Percentiles rank a stretch among this genome's conserved stretches.
Evolutionary conservation across 1,140 invertebrate species (phyloP).

Genomic region (Caenorhabditis inopinata): DNA sequence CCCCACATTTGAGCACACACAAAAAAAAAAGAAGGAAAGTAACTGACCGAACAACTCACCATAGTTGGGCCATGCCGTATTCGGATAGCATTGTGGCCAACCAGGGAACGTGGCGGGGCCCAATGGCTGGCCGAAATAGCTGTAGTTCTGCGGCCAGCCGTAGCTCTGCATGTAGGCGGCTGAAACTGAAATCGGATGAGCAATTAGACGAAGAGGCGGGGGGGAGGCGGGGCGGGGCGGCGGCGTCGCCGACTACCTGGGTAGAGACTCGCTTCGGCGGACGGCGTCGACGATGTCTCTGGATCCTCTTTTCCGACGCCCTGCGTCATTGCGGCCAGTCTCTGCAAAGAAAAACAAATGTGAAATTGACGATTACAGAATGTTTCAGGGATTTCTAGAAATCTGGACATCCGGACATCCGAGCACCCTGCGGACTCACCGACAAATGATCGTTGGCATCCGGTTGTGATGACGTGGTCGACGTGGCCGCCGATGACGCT

Average conservation of each 20-base stretch:
- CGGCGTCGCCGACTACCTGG: conserved; percentile 30
- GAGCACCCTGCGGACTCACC: too few relatives aligned
- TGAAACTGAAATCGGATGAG: conserved; percentile 33
- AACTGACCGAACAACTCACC: conserved; percentile 49
- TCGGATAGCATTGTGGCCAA: conserved; percentile 52
- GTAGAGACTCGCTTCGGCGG: neutral
- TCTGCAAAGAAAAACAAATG: conserved; percentile 41
- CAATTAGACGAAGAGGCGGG: neutral
- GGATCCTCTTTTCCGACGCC: conserved; percentile 51
- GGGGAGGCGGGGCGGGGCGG: too few relatives aligned
- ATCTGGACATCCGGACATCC: too few relatives aligned
- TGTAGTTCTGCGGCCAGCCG: conserved; percentile 53
- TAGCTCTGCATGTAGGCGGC: conserved; percentile 52
- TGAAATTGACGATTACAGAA: too few relatives aligned
- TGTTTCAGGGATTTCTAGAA: too few relatives aligned
- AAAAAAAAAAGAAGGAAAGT: conserved; percentile 2
- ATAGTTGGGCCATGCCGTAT: conserved; percentile 52
- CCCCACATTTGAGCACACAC: neutral
- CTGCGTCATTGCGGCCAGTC: conserved; percentile 57
- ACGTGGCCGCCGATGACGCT: conserved; percentile 2
- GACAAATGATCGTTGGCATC: conserved; percentile 23
- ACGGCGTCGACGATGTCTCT: neutral
- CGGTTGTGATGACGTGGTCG: conserved; percentile 16
- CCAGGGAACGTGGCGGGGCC: conserved; percentile 47
- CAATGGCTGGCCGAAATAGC: conserved; percentile 54